These are phyloP conservation scores for Schizopygopsis malacanthus DNA, from an alignment of 2,797 vertebrate genomes.

Conservation along the genomic window DNA sequence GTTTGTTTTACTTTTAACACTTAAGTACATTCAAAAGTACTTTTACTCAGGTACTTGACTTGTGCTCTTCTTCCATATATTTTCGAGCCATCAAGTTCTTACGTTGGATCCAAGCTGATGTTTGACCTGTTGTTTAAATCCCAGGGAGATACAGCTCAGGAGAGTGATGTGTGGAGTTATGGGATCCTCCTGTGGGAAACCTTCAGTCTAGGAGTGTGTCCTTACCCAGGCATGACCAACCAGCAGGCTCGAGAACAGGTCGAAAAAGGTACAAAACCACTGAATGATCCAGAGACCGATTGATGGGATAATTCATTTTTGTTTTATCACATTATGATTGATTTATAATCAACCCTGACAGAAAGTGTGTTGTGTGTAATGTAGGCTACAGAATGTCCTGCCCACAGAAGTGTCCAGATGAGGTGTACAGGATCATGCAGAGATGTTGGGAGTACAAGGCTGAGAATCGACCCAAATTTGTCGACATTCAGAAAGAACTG, in stretches of 20 bases:
- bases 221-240: slow-evolving; percentile 97
- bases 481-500: slow-evolving; percentile 90
- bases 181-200: slow-evolving; percentile 98
- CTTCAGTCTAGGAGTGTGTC: slow-evolving; percentile 95
- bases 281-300: background rate
- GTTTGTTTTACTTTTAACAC: background rate
- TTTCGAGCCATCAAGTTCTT: background rate
- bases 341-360: background rate
- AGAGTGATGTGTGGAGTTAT: slow-evolving; percentile 97
- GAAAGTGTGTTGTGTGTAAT: slow-evolving; percentile 27
- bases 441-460: slow-evolving; percentile 96
- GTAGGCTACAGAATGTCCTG: slow-evolving; percentile 94
- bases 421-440: slow-evolving; percentile 94
- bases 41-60: background rate
- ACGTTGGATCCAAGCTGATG: background rate
- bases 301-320: background rate
- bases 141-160: slow-evolving; percentile 96
- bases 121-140: background rate
- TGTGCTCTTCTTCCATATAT: background rate
- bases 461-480: slow-evolving; percentile 92
- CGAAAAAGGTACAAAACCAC: slow-evolving; percentile 86
- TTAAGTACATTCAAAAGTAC: background rate
- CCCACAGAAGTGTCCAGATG: slow-evolving; percentile 94
- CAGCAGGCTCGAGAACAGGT: slow-evolving; percentile 97
- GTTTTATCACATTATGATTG: background rate